Conservation (phyloP, 1,140 invertebrate genomes). For the Augochlora pura region DNA sequence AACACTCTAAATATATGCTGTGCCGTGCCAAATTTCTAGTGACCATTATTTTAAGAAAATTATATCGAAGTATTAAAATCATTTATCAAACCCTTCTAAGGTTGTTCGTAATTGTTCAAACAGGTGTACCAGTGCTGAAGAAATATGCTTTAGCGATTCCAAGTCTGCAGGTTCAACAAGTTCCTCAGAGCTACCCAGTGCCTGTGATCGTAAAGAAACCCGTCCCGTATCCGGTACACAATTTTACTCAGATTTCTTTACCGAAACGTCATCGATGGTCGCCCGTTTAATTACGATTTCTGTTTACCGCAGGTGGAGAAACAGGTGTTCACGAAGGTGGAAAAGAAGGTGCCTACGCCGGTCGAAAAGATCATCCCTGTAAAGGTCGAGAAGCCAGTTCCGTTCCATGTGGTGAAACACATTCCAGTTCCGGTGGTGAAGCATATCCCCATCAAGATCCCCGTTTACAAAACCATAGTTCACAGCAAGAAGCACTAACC, state of each 20-base stretch:
- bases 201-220: conserved; percentile 63
- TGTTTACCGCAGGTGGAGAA: conserved; percentile 71
- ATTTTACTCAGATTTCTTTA: background rate
- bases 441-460: conserved; percentile 74
- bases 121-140: conserved; percentile 82
- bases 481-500: conserved; percentile 58
- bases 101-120: background rate
- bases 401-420: conserved; percentile 78
- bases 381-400: conserved; percentile 79
- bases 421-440: conserved; percentile 78
- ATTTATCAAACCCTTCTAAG: background rate
- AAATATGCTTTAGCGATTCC: conserved; percentile 84
- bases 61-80: too few species aligned
- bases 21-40: too few species aligned
- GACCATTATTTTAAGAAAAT: too few species aligned
- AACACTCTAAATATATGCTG: too few species aligned
- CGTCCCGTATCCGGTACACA: conserved; percentile 61
- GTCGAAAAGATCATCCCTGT: conserved; percentile 70
- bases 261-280: background rate
- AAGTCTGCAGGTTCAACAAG: conserved; percentile 82
- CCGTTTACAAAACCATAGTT: conserved; percentile 70
- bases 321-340: conserved; percentile 79
- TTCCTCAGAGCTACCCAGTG: conserved; percentile 80
- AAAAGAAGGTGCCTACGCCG: conserved; percentile 71
- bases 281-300: background rate